Base-by-base conservation (phyloP, 2,797 vertebrate species). In the Tarsius wallacei region DNA sequence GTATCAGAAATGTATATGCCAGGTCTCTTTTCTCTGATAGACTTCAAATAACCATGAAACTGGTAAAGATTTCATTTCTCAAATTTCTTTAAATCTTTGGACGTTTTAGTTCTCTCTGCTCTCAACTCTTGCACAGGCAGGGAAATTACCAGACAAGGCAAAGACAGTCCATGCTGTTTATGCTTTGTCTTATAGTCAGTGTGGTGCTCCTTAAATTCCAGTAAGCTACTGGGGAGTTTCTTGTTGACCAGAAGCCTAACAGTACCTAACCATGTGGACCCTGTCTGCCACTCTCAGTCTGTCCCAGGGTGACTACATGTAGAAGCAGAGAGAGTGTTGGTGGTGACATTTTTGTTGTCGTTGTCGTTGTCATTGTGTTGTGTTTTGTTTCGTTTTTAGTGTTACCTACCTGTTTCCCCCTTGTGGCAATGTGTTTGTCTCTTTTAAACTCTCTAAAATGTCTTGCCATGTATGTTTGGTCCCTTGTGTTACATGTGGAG, bases 1-100 rank as follows among this genome's bases (percentile, higher is more conserved):
- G 95, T 94, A 96, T 98, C 15, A 70, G 78, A 96, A 96, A 94
- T 73, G 94, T 93, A 88, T 42, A 76, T 74, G 57, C 97, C 97
- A 92, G 97, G 82, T 95, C 90, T 97, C 94, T 97, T 96, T 33
- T 96, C 68, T 94, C 73, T 98, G 82, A 86, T 59, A 70, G 96
- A 82, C 31, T 81, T 59, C 33, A 95, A 90, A 68, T 94, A 96
- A 91, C 68, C 13, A 24, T 94, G 74, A 31, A 97, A 64, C 51
- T 68, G 86, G 91, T 90, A 90, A 95, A 96, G 68, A 94, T 15
- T 92, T 78, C 80, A 89, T 81, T 61, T 92, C 14, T 66, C 5
- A 1, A 74, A 94, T 94, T 90, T 93, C 64, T 77, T n/a, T 16
- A 86, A 93, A 81, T 88, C 59, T 15, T 66, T 10, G 82, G 73